phyloP scores from a whole-genome alignment of 2,888 invertebrate genomes.

The Cosmia trapezina region DNA sequence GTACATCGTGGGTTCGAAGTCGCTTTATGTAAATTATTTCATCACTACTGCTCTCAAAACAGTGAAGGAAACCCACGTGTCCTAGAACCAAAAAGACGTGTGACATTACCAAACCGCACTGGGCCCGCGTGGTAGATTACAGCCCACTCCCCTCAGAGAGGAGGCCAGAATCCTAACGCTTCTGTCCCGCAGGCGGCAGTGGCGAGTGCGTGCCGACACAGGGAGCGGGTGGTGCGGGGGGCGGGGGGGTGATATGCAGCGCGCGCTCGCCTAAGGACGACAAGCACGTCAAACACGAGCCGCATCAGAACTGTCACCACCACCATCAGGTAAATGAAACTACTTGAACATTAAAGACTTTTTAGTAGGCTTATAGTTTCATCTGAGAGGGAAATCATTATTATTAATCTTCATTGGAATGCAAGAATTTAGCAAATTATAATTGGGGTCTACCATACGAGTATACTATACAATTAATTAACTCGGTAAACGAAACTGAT shows the following conservation, averaged over 20 bases:
- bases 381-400: too few relatives aligned
- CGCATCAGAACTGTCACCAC: constrained; percentile 61
- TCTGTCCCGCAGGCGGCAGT: constrained; percentile 45
- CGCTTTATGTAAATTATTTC: too few relatives aligned
- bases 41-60: too few relatives aligned
- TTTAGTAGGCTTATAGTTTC: neutral
- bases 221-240: neutral
- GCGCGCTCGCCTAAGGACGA: constrained; percentile 86
- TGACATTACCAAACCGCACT: too few relatives aligned
- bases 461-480: neutral
- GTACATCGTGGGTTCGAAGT: too few relatives aligned
- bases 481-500: neutral
- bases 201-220: constrained; percentile 51
- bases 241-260: constrained; percentile 79
- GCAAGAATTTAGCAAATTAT: too few relatives aligned
- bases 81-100: too few relatives aligned
- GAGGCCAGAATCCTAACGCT: too few relatives aligned
- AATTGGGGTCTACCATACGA: neutral
- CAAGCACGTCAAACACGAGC: constrained; percentile 87
- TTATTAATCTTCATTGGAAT: neutral
- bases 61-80: too few relatives aligned
- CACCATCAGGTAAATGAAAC: constrained; percentile 57
- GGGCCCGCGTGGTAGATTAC: too few relatives aligned
- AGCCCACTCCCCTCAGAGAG: too few relatives aligned
- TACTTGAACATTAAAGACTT: neutral